Base-by-base conservation (phyloP, 53 echinoderm and acorn worm species). In the Stichopus horrens region DNA sequence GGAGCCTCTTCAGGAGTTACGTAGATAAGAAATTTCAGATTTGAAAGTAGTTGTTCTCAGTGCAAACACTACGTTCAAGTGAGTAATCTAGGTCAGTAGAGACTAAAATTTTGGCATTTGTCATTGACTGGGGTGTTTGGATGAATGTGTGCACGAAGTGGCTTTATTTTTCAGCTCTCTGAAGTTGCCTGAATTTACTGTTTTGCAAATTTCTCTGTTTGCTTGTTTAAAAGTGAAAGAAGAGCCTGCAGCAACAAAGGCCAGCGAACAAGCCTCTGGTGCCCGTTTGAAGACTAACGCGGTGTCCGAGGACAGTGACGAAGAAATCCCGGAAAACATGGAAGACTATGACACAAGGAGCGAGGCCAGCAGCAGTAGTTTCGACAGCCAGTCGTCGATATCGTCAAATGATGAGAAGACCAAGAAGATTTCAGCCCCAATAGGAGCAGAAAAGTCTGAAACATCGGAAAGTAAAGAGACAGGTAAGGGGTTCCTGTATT, bases 291-390 rank as follows among this genome's bases (percentile, higher is more conserved):
- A 76, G 9, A 77, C 92, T 5, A 88, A 92, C 20, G 83, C 75
- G 4, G 86, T 89, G 11, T 54, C 74, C 19, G 89, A 86, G 74
- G 86, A 88, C 54, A 74, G 88, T 23, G 92, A 92, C 16, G 86
- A 88, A 19, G 88, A 91, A 7, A 37, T 52, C 10, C 91, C 86
- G 5, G 91, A 90, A 74, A 88, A 94, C 76, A 83, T 93, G n/a
- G 95, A 95, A 9, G 94, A 82, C 4, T 98, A 92, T 82, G 95
- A 98, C 82, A 96, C 96, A 1, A 90, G 98, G 82, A 98, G 98
- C 59, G 98, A 98, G 58, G 98, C 98, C 57, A 95, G 98, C 88
- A 93, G 94, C 55, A 94, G 92, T 54, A 89, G 83, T 54, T 90
- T 87, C 8, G 90, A 83, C 81, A 88, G 88, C 68, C 90, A 90